Percentiles rank a stretch among this genome's conserved stretches.
phyloP scores from a whole-genome alignment of 1,140 invertebrate genomes.

The Trichoplusia ni region DNA sequence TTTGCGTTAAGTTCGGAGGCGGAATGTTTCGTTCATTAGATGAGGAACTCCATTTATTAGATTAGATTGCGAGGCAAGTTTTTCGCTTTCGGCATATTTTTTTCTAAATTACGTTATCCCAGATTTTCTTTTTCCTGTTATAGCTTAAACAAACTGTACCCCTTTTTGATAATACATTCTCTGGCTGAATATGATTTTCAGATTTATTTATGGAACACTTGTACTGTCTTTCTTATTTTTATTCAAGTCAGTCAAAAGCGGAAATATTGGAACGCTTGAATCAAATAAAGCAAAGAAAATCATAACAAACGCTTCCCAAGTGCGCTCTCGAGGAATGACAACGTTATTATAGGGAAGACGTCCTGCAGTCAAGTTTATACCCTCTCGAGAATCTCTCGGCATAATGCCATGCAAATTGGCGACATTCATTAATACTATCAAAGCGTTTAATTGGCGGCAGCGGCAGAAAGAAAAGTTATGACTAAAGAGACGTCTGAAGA shows the following conservation, averaged over 20 bases:
- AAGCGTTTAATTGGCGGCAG: constrained; percentile 24
- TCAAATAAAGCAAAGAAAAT: neutral
- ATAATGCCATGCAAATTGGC: constrained; percentile 4
- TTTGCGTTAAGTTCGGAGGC: neutral
- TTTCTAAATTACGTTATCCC: neutral
- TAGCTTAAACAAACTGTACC: too few species aligned
- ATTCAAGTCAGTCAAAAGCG: too few species aligned
- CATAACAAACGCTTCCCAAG: too few species aligned
- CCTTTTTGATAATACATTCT: too few species aligned
- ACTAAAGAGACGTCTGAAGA: neutral
- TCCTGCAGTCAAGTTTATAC: neutral
- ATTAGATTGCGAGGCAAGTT: constrained; percentile 5
- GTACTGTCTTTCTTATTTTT: too few species aligned
- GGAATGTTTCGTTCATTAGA: constrained; percentile 5
- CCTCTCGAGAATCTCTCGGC: neutral
- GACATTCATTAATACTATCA: constrained; percentile 16
- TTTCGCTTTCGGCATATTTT: neutral
- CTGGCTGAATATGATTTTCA: too few species aligned
- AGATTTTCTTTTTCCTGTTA: too few species aligned
- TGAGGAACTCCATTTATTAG: constrained; percentile 1
- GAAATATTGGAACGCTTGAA: too few species aligned
- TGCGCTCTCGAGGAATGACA: neutral
- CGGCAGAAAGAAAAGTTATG: neutral
- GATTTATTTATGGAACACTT: too few species aligned
- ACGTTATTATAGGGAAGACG: neutral